phyloP scores from a whole-genome alignment of 2,113 vertebrate genomes.

The Plotosus lineatus region DNA sequence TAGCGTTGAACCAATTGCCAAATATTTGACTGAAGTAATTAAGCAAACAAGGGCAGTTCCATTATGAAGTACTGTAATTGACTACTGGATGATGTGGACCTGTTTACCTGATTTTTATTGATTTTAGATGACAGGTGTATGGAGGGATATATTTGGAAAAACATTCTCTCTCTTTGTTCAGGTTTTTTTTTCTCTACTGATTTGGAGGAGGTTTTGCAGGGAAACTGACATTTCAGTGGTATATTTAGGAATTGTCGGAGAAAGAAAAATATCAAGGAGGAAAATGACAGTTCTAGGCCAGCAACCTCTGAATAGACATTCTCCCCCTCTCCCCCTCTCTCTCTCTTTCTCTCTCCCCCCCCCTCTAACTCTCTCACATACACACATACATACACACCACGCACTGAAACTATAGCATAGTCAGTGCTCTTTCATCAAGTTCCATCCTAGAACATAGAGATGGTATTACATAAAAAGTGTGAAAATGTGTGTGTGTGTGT shows the following conservation, averaged over 20 bases:
- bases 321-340: not conserved
- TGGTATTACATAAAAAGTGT: constrained; percentile 17
- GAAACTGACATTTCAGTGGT: constrained; percentile 30
- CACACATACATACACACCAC: not conserved
- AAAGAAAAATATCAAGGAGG: constrained; percentile 31
- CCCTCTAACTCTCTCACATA: not conserved
- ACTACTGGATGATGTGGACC: not conserved
- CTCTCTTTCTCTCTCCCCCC: too few species aligned
- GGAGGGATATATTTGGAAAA: not conserved
- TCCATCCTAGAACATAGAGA: constrained; percentile 3
- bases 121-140: not conserved
- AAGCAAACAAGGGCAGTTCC: constrained; percentile 27
- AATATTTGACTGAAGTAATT: constrained; percentile 48
- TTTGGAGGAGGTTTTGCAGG: not conserved
- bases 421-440: constrained; percentile 14
- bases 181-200: not conserved
- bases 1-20: constrained; percentile 9
- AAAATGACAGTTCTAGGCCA: constrained; percentile 49
- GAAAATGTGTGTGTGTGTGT: not conserved
- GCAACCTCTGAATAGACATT: not conserved
- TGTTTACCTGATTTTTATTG: not conserved
- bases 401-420: constrained; percentile 1
- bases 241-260: constrained; percentile 35
- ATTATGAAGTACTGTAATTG: not conserved
- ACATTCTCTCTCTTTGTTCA: not conserved